Base-by-base conservation (phyloP, 2,113 vertebrate species). In the Lynx canadensis region DNA sequence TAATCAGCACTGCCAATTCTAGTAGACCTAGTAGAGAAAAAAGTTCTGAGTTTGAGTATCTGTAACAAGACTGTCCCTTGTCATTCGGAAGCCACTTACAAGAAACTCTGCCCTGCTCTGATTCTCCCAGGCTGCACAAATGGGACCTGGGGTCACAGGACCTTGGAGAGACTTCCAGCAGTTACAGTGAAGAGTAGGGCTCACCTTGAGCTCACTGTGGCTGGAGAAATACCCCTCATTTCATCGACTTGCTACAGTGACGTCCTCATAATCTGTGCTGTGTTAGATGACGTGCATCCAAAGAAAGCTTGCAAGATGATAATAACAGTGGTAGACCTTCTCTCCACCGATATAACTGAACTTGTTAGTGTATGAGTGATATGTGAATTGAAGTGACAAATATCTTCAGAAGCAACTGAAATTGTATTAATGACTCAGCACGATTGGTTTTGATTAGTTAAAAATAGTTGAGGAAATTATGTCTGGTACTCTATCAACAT, bases 381-480 rank as follows among this genome's bases (percentile, higher is more conserved):
- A 55, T 21, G 7, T 7, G 85, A 88, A 84, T 4, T 63, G 25
- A 85, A 95, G 38, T 68, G 55, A 38, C 9, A 48, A 38, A 45
- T 18, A 7, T 80, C 33, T 80, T 83, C 80, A 19, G 23, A 80
- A 18, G 18, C 15, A 82, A 80, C n/a, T 85, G 52, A 94, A 66
- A 78, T 68, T 27, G 2, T 21, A 63, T 82, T 19, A 89, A 73
- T 41, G 41, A 63, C 7, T 57, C 29, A 48, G 86, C 92, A 76
- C 25, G 50, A 48, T 38, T 36, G 66, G 4, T 76, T 15, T 55
- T 14, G 31, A n/a, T 27, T 48, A 69, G 29, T 65, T 92, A 33
- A 94, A 92, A 91, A 80, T 88, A 91, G 55, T 48, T 41, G 69
- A 60, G 13, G 15, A 73, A 93, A 89, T 66, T n/a, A 6, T 36